Base-by-base conservation (phyloP, 2,113 vertebrate species). In the Myrmecophaga tridactyla region DNA sequence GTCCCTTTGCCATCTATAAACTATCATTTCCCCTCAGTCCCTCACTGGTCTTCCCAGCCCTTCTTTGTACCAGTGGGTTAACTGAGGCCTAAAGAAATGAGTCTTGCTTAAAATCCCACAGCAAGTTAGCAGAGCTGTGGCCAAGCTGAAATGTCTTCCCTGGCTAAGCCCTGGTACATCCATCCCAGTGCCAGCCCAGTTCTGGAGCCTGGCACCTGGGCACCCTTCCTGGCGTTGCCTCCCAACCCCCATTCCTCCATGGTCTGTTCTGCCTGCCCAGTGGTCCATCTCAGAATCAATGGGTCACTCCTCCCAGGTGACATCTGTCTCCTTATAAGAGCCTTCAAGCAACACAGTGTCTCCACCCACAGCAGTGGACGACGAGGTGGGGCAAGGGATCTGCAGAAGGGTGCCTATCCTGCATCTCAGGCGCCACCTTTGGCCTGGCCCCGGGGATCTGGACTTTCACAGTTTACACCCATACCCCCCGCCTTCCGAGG, bases 151-250 rank as follows among this genome's bases (percentile, higher is more conserved):
- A 29, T 27, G 17, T 15, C 51, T 62, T 20, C n/a, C 63, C 5
- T 9, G 25, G 78, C 25, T 3, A 6, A 46, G 31, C 17, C 20
- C 4, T 2, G 29, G 13, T 4, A 7, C 4, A 0, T 78, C 34
- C 20, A n/a, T 4, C 36, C 65, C 1, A 1, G 36, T 25, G 36
- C 15, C 76, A 36, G 20, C 4, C 20, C 20, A 43, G 46, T 56
- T 17, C 17, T 6, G 11, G 85, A 12, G 7, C 51, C 27, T 9
- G 3, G 36, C 9, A 31, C 21, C 2, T 0, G 1, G 46, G n/a
- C 4, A 5, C n/a, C 25, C 60, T 80, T 75, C 75, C 69, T 25
- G 14, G 29, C 69, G 12, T 6, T 29, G 10, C 7, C 53, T 56
- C 53, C 53, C 9, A 67, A 39, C 36, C 25, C 34, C 12, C 29